A percentile compares a stretch with the other conserved stretches of the same genome.
Conservation (phyloP, 2,797 vertebrate species). For the Xyrichtys novacula region DNA sequence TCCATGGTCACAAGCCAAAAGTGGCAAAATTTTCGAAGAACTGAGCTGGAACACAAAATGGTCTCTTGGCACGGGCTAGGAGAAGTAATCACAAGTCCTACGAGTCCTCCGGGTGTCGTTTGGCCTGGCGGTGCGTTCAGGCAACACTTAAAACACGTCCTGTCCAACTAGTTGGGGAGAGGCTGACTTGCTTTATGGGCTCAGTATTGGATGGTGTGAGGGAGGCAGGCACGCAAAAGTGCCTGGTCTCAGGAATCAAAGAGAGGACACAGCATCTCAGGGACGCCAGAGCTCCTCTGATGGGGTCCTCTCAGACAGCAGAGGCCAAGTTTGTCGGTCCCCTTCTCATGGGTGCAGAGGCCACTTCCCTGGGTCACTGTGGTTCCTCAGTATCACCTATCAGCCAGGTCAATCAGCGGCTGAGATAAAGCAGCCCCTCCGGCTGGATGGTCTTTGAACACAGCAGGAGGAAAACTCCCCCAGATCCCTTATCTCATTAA, state of each 20-base stretch:
- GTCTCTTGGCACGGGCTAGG: slow-evolving; percentile 60
- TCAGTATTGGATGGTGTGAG: slow-evolving; percentile 77
- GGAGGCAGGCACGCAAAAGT: slow-evolving; percentile 85
- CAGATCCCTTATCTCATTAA: slow-evolving; percentile 93
- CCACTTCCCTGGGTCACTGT: slow-evolving; percentile 85
- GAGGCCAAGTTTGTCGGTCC: slow-evolving; percentile 81
- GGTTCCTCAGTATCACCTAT: slow-evolving; percentile 92
- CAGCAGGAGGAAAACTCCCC: slow-evolving; percentile 83
- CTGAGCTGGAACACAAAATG: slow-evolving; percentile 68
- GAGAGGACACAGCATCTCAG: slow-evolving; percentile 64
- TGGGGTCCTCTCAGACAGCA: slow-evolving; percentile 73
- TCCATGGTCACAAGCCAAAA: slow-evolving; percentile 68
- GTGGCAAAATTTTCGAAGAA: slow-evolving; percentile 63
- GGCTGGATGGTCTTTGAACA: slow-evolving; percentile 90
- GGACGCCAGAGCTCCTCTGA: slow-evolving; percentile 70
- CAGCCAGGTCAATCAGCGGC: slow-evolving; percentile 89
- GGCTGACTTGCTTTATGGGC: slow-evolving; percentile 77
- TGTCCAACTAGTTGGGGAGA: slow-evolving; percentile 75
- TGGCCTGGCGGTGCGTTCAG: slow-evolving; percentile 75
- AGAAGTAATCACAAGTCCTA: slow-evolving; percentile 77
- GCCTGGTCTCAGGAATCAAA: slow-evolving; percentile 72
- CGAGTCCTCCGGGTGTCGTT: slow-evolving; percentile 78
- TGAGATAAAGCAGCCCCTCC: slow-evolving; percentile 93
- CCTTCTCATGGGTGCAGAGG: slow-evolving; percentile 73
- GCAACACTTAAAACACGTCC: slow-evolving; percentile 81